Evolutionary conservation across 2,113 vertebrate species (phyloP), one percentile per base, ranked within the genome.

Genomic region (Scomber colias): DNA sequence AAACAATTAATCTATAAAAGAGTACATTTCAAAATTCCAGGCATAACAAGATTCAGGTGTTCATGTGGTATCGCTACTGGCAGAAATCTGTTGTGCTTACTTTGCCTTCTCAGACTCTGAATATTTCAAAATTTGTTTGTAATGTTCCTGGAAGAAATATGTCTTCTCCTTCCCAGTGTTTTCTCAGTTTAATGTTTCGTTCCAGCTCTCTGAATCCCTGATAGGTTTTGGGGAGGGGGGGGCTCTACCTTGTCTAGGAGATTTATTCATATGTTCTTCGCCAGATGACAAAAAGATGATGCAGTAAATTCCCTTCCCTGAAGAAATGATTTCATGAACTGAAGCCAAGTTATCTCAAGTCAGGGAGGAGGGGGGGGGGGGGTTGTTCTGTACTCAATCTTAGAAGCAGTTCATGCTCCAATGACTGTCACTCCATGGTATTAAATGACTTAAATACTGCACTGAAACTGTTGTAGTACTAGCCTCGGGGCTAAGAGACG

Each of bases 201-300:
- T 57, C 8, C 45, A 31, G 30, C 46, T 55, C 62, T 10, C 31
- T n/a, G 3, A 71, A 60, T 21, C 12, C 19, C 46, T 5, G 3
- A 27, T 40, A 50, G 46, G 15, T 62, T 71, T 48, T 27, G 24
- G 24, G 24, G 24, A 2, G 24, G 24, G 24, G 24, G 50, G 30
- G n/a, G 11, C 45, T 62, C 49, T 73, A 24, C 50, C 49, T 57
- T 62, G 69, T 82, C 55, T 49, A 40, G 16, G 46, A 80, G 81
- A 87, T 76, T 75, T 85, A 83, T 85, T 75, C 21, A 30, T 71
- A 64, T 68, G 71, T 78, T 79, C 70, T 71, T 49, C 17, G 9
- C 49, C 69, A 78, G 69, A 81, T 80, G 85, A 89, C 75, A 82
- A 65, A 81, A 70, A 78, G 44, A 83, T 64, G 45, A 67, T 77